Evolutionary conservation across 2,797 vertebrate genomes (phyloP).

Genomic region (Chloroceryle inda): DNA sequence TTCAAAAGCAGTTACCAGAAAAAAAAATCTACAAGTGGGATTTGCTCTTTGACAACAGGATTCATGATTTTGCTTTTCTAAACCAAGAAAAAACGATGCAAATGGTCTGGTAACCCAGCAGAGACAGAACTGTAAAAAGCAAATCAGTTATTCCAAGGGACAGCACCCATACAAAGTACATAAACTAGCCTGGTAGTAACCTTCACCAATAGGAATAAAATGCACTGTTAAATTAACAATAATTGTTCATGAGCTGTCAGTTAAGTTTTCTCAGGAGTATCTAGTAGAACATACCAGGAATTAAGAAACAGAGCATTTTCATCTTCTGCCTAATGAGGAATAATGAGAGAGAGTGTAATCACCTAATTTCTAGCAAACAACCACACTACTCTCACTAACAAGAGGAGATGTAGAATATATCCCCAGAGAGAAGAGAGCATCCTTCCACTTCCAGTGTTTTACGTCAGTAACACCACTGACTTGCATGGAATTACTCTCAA

Average conservation of each 20-base stretch:
- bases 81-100: neutral
- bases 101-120: neutral
- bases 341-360: slow-evolving; percentile 19
- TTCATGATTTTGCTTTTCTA: neutral
- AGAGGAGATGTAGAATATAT: slow-evolving; percentile 37
- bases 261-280: slow-evolving; percentile 29
- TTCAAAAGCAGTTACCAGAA: neutral
- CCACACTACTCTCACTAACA: neutral
- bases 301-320: slow-evolving; percentile 32
- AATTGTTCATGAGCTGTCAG: slow-evolving; percentile 4
- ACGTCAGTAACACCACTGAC: neutral
- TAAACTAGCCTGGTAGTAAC: slow-evolving; percentile 4
- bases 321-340: slow-evolving; percentile 37
- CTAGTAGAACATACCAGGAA: slow-evolving; percentile 12
- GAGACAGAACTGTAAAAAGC: neutral
- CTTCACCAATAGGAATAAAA: slow-evolving; percentile 26
- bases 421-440: neutral
- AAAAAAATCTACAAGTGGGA: neutral
- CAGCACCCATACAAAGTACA: neutral
- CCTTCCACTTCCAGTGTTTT: neutral
- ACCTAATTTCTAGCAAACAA: slow-evolving; percentile 38
- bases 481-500: neutral
- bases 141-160: neutral
- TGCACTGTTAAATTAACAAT: slow-evolving; percentile 16
- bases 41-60: neutral